These are phyloP conservation scores for Mamestra configurata DNA, from an alignment of 1,140 invertebrate genomes.

Conservation along the genomic window DNA sequence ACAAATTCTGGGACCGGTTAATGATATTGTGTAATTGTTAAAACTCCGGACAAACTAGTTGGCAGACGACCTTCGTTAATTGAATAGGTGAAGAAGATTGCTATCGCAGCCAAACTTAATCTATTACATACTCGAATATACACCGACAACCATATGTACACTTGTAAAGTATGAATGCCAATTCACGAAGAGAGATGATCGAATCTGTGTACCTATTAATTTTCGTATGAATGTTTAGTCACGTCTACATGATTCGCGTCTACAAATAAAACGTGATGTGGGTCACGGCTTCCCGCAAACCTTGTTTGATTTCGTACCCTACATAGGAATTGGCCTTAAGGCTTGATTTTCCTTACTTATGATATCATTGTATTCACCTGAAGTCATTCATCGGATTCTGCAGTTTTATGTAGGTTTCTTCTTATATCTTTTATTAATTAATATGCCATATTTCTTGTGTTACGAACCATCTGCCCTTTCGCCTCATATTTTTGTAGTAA, in stretches of 20 bases:
- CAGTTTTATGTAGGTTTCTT: neutral
- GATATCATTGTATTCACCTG: conserved; percentile 24
- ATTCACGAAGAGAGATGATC: conserved; percentile 31
- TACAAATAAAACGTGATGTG: conserved; percentile 76
- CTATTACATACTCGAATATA: neutral
- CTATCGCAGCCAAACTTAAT: conserved; percentile 14
- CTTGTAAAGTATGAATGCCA: conserved; percentile 21
- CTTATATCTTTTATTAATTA: neutral
- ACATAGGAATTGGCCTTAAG: conserved; percentile 61
- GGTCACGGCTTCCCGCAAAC: conserved; percentile 78
- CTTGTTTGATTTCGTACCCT: conserved; percentile 62
- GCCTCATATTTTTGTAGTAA: neutral
- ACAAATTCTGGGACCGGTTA: conserved; percentile 5
- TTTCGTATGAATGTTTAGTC: conserved; percentile 43
- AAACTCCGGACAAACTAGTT: conserved; percentile 28
- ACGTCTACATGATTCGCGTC: conserved; percentile 65
- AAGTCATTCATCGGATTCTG: neutral
- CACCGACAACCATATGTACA: neutral
- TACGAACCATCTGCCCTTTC: conserved; percentile 3
- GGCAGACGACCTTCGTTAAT: conserved; percentile 30
- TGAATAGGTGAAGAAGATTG: conserved; percentile 32
- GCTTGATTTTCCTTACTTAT: conserved; percentile 38
- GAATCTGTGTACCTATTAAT: conserved; percentile 35
- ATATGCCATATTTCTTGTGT: neutral
- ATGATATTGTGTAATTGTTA: conserved; percentile 29